Evolutionary conservation across 1,140 invertebrate species (phyloP), one percentile per base, ranked within the genome.

Genomic region (Metaphire vulgaris): DNA sequence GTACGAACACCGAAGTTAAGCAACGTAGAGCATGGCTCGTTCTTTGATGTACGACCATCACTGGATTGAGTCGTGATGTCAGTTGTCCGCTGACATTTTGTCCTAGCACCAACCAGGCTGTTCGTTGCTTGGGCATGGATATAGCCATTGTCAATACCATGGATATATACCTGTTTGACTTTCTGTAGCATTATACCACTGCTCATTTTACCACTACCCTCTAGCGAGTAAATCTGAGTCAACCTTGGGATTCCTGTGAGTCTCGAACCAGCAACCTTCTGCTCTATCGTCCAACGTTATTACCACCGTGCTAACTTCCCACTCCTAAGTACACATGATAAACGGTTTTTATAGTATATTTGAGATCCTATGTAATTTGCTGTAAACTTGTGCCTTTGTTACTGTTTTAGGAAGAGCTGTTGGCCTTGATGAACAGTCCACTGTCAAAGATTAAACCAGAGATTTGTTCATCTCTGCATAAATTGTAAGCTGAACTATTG

Each of bases 401-500:
- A 12, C 21, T 12, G 21, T 56, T 56, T 6, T 56, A 56, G 41
- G 41, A 56, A 12, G 41, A 56, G 41, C 21, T 56, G 41, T 21
- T 56, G 41, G 21, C 6, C 21, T 21, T 56, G 21, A 56, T 12
- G 41, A 56, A 21, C 41, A 12, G 41, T 56, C 41, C 41, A 56
- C 41, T 56, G 41, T 56, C 41, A 6, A 56, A 56, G 41, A 12
- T 56, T 6, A 56, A 56, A 56, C 41, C 41, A 6, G 21, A 56
- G 41, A 12, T 56, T 56, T 21, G 6, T 6, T 12, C 41, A 6
- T 21, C 41, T 12, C 6, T 56, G 41, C 41, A 56, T 56, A 21
- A 74, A 76, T 33, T 76, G n/a, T 30, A 28, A 32, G 1, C 65
- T 26, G 16, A 75, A 21, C 15, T 68, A 15, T n/a, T 32, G 75